These are phyloP conservation scores for Erebia ligea DNA, from an alignment of 2,888 invertebrate species.

Conservation along the genomic window DNA sequence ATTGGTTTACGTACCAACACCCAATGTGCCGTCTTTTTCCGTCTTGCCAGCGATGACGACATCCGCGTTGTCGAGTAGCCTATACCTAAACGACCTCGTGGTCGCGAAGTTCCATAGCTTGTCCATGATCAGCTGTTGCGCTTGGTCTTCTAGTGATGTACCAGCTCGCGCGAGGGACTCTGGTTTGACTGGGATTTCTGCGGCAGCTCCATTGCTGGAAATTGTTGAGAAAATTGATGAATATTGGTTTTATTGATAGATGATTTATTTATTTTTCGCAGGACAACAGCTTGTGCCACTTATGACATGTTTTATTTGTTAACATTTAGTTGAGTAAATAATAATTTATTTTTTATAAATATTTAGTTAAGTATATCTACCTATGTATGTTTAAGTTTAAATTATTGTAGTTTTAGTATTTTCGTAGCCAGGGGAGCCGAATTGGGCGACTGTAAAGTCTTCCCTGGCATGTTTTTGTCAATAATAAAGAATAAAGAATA, in stretches of 20 bases:
- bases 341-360: no score
- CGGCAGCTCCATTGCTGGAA: slow-evolving; percentile 71
- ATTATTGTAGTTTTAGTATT: no score
- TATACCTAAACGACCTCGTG: slow-evolving; percentile 90
- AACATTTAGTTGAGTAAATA: no score
- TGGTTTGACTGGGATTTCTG: slow-evolving; percentile 77
- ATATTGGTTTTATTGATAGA: neutral
- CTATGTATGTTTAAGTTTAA: no score
- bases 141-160: slow-evolving; percentile 84
- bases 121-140: slow-evolving; percentile 86
- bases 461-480: no score
- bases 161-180: slow-evolving; percentile 82
- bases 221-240: slow-evolving; percentile 32
- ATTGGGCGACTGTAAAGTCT: no score
- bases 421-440: no score
- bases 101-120: slow-evolving; percentile 90
- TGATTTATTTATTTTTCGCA: neutral
- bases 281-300: no score
- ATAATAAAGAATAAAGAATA: no score
- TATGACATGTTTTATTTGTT: no score
- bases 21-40: slow-evolving; percentile 86
- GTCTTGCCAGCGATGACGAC: slow-evolving; percentile 88
- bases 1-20: slow-evolving; percentile 85
- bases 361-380: no score
- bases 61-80: slow-evolving; percentile 90